phyloP scores from a whole-genome alignment of 2,888 invertebrate genomes.

The Resseliella maxima region DNA sequence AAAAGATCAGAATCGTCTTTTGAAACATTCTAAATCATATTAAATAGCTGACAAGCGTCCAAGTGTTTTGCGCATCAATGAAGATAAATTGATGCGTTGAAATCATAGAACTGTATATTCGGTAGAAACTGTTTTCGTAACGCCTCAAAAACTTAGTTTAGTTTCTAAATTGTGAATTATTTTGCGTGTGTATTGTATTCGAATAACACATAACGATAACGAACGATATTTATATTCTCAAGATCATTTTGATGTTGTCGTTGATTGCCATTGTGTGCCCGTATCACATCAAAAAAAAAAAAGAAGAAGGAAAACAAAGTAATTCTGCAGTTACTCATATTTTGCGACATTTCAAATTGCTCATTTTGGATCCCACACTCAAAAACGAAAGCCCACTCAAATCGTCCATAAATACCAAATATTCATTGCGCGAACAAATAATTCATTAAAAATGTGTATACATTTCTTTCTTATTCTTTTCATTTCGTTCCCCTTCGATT shows the following conservation, averaged over 20 bases:
- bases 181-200: too few species aligned
- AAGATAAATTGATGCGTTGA: slow-evolving; percentile 25
- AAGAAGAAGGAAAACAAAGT: too few species aligned
- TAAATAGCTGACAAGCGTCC: neutral
- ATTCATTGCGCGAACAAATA: slow-evolving; percentile 24
- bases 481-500: slow-evolving; percentile 13
- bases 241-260: neutral
- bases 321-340: slow-evolving; percentile 27
- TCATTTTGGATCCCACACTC: slow-evolving; percentile 22
- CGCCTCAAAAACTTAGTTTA: too few species aligned
- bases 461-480: neutral
- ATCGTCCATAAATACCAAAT: neutral
- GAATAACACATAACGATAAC: too few species aligned
- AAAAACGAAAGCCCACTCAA: neutral
- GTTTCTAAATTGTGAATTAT: too few species aligned
- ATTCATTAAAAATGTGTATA: neutral
- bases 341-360: slow-evolving; percentile 27
- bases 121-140: neutral
- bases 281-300: neutral
- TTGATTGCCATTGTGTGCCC: neutral
- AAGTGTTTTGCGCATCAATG: slow-evolving; percentile 4
- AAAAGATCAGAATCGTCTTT: too few species aligned
- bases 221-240: neutral
- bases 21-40: too few species aligned
- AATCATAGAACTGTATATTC: neutral